A percentile compares a stretch with the other conserved stretches of the same genome.
These are phyloP conservation scores for Oscheius myriophilus DNA, from an alignment of 2,888 invertebrate species.

Conservation along the genomic window DNA sequence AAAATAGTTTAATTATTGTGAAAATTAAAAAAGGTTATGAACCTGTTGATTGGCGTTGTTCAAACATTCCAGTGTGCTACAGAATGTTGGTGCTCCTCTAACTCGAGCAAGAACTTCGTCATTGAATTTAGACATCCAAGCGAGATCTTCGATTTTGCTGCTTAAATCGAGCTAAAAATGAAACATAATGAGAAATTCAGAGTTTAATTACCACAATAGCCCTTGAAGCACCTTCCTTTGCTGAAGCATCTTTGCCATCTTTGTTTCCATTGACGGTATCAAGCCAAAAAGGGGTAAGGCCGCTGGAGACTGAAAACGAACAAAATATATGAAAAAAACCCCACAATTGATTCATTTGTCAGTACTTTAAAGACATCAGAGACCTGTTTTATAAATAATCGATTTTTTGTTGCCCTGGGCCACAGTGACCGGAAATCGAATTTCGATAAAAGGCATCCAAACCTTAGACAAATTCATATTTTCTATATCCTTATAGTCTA, in stretches of 20 bases:
- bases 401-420: no score
- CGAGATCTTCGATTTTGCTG: constrained; percentile 33
- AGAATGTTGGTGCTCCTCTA: constrained; percentile 35
- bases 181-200: neutral
- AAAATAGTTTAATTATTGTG: no score
- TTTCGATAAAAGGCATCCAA: no score
- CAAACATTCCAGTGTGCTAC: constrained; percentile 34
- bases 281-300: constrained; percentile 45
- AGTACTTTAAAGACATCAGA: neutral
- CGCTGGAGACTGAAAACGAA: constrained; percentile 41
- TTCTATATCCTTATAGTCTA: no score
- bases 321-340: neutral
- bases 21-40: neutral
- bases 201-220: constrained; percentile 3
- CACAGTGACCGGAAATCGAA: no score
- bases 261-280: constrained; percentile 27
- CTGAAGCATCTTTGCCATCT: constrained; percentile 34
- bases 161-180: constrained; percentile 32
- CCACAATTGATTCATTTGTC: no score
- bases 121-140: constrained; percentile 36
- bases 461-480: no score
- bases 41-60: constrained; percentile 26
- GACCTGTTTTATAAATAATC: no score
- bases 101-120: constrained; percentile 26
- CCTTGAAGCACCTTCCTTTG: constrained; percentile 29